Percentiles rank a stretch among this genome's conserved stretches.
phyloP scores from a whole-genome alignment of 2,113 vertebrate genomes.

The Clupea harengus region DNA sequence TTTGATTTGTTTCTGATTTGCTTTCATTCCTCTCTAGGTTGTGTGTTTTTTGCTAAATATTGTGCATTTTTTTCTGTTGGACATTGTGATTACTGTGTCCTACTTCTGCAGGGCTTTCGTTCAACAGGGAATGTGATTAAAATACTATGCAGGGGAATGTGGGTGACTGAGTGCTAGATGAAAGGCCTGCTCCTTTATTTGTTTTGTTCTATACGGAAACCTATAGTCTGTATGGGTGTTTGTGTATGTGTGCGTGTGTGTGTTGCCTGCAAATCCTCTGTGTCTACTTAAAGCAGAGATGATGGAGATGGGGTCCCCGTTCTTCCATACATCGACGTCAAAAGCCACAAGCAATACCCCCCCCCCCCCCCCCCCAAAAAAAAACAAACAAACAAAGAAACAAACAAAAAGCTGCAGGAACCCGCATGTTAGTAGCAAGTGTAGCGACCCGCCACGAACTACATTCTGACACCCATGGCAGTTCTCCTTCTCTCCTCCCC shows the following conservation, averaged over 20 bases:
- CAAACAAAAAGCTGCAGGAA: constrained; percentile 42
- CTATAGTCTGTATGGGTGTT: constrained; percentile 63
- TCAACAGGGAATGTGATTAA: constrained; percentile 67
- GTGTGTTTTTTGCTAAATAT: constrained; percentile 72
- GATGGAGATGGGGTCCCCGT: constrained; percentile 54
- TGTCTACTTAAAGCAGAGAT: constrained; percentile 57
- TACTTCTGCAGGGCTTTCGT: constrained; percentile 72
- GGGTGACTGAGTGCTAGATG: constrained; percentile 62
- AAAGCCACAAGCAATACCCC: not conserved
- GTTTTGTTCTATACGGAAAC: constrained; percentile 54
- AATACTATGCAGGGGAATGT: constrained; percentile 61
- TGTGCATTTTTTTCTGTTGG: constrained; percentile 67
- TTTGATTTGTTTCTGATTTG: constrained; percentile 77
- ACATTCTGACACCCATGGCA: constrained; percentile 90
- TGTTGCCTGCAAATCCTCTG: constrained; percentile 54
- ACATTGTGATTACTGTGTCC: constrained; percentile 72
- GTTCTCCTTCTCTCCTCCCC: constrained; percentile 84
- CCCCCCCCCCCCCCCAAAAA: no score
- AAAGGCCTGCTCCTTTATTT: constrained; percentile 31
- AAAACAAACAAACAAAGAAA: not conserved
- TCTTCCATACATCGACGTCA: not conserved
- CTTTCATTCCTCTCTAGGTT: constrained; percentile 80
- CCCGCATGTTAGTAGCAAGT: constrained; percentile 45
- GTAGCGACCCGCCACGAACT: constrained; percentile 62
- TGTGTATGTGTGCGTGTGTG: constrained; percentile 7